Percentiles rank a stretch among this genome's conserved stretches.
phyloP scores from a whole-genome alignment of 2,797 vertebrate genomes.

The Halcyon chelicuti region DNA sequence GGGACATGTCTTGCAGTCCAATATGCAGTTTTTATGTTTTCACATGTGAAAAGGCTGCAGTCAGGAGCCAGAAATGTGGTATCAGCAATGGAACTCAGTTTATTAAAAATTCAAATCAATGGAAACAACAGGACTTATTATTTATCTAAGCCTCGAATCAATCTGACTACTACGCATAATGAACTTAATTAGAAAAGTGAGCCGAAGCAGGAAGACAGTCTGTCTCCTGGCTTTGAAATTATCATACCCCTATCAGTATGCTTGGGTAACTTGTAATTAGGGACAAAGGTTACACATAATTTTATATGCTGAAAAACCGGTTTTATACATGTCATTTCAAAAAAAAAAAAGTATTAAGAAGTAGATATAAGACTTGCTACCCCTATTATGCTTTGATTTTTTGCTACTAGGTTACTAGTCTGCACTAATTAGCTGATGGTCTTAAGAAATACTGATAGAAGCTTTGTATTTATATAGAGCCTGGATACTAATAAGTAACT shows the following conservation, averaged over 20 bases:
- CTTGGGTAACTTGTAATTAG: constrained; percentile 69
- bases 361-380: neutral
- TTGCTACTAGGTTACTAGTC: neutral
- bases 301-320: constrained; percentile 67
- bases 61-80: constrained; percentile 20
- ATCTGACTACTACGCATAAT: constrained; percentile 55
- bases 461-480: neutral
- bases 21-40: constrained; percentile 9
- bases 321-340: constrained; percentile 25
- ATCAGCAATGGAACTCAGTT: constrained; percentile 36
- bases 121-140: constrained; percentile 60
- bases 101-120: constrained; percentile 65
- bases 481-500: neutral
- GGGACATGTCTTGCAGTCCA: constrained; percentile 7
- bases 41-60: constrained; percentile 9
- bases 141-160: constrained; percentile 70
- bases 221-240: constrained; percentile 64
- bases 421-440: neutral
- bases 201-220: constrained; percentile 57
- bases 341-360: constrained; percentile 39
- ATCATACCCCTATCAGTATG: constrained; percentile 63
- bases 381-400: neutral
- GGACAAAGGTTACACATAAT: constrained; percentile 73
- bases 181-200: constrained; percentile 70
- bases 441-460: neutral